A percentile compares a stretch with the other conserved stretches of the same genome.
These are phyloP conservation scores for Mesoligia furuncula DNA, from an alignment of 2,888 invertebrate genomes.

Conservation along the genomic window DNA sequence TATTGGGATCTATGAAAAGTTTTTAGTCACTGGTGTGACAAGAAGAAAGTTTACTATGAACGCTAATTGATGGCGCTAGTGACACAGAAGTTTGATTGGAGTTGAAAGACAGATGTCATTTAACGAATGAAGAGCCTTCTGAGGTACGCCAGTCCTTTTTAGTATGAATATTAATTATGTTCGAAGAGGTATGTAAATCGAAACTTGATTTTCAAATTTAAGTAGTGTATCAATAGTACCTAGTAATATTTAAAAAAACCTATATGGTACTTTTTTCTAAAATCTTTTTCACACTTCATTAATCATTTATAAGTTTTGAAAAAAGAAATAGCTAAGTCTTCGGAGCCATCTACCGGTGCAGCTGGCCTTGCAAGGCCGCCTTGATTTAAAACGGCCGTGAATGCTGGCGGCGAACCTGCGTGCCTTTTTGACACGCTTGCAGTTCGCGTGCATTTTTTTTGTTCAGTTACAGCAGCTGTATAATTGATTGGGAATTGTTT, in stretches of 20 bases:
- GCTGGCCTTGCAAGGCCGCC: conserved; percentile 78
- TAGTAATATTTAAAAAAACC: neutral
- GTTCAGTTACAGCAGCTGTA: neutral
- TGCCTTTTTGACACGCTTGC: conserved; percentile 45
- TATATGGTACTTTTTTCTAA: accelerated
- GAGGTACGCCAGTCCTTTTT: neutral
- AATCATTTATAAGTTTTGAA: neutral
- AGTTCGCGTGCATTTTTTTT: conserved; percentile 31
- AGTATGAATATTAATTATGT: too few relatives aligned
- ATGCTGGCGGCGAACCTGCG: conserved; percentile 49
- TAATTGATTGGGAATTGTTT: neutral
- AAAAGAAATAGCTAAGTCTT: neutral
- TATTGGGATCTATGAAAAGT: conserved; percentile 36
- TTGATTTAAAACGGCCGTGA: conserved; percentile 60
- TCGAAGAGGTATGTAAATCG: neutral
- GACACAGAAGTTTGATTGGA: neutral
- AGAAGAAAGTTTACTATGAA: conserved; percentile 24
- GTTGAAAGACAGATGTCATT: conserved; percentile 16
- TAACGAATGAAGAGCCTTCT: neutral
- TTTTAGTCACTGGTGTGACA: conserved; percentile 23
- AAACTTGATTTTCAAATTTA: neutral
- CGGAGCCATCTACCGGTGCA: conserved; percentile 35
- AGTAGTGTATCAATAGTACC: neutral
- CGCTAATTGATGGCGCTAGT: conserved; percentile 59
- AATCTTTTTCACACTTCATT: neutral